Percentiles rank a stretch among this genome's conserved stretches.
phyloP scores from a whole-genome alignment of 1,140 invertebrate genomes.

The Drosophila suzukii region DNA sequence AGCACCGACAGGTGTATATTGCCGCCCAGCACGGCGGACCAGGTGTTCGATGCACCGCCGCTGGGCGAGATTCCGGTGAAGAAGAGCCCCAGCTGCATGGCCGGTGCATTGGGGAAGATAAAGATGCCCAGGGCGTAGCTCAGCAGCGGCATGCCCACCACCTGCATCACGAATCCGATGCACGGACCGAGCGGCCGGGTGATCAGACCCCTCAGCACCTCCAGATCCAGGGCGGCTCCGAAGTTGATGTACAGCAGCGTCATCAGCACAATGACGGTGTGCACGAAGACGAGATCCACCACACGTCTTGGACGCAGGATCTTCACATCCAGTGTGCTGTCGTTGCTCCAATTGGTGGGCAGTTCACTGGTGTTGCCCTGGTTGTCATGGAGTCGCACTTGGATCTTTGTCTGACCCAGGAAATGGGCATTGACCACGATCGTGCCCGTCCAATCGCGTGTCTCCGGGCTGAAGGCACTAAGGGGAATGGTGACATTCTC shows the following conservation, averaged over 20 bases:
- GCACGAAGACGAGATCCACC: constrained; percentile 91
- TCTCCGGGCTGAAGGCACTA: constrained; percentile 13
- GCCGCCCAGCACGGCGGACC: constrained; percentile 94
- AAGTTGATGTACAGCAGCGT: constrained; percentile 96
- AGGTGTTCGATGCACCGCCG: constrained; percentile 98
- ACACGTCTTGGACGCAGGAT: constrained; percentile 87
- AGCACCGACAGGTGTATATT: constrained; percentile 96
- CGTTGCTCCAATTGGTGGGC: constrained; percentile 39
- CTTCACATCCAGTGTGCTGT: constrained; percentile 83
- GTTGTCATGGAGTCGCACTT: constrained; percentile 51
- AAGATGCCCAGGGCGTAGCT: constrained; percentile 90
- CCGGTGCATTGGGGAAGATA: constrained; percentile 89
- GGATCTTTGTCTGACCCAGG: constrained; percentile 58
- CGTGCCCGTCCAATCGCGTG: constrained; percentile 53
- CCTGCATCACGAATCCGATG: constrained; percentile 94
- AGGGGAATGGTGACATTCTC: constrained; percentile 50
- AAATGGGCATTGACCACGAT: constrained; percentile 54
- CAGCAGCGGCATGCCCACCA: constrained; percentile 95
- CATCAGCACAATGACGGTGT: constrained; percentile 91
- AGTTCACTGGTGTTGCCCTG: constrained; percentile 22
- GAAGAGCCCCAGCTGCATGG: constrained; percentile 94
- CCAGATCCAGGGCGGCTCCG: constrained; percentile 94
- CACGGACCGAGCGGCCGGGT: constrained; percentile 91
- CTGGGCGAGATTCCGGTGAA: constrained; percentile 96
- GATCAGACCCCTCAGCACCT: constrained; percentile 89